Percentiles rank a stretch among this genome's conserved stretches.
These are phyloP conservation scores for Eupeodes latifasciatus DNA, from an alignment of 2,888 invertebrate genomes.

Conservation along the genomic window DNA sequence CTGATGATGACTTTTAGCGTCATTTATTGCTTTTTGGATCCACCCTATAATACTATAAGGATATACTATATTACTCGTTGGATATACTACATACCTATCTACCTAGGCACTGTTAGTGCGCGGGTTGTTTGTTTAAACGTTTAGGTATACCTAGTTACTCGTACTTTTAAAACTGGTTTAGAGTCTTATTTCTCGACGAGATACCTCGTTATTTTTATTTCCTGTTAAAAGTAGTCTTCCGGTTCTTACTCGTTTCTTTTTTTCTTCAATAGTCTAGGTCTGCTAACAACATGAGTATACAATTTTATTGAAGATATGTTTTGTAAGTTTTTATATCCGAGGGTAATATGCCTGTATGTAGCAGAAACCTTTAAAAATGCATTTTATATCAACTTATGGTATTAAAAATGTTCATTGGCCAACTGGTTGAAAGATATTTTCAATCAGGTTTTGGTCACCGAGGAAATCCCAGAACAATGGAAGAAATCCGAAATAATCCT, in stretches of 20 bases:
- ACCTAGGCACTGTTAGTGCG: constrained; percentile 2
- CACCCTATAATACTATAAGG: constrained; percentile 23
- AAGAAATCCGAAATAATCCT: too few species aligned
- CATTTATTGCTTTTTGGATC: constrained; percentile 67
- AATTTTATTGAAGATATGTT: constrained; percentile 11
- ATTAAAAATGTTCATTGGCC: too few species aligned
- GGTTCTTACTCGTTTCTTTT: constrained; percentile 6
- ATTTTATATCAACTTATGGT: constrained; percentile 16
- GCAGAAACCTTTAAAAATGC: constrained; percentile 44
- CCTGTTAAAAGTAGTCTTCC: constrained; percentile 71
- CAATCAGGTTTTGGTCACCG: too few species aligned
- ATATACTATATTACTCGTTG: constrained; percentile 26
- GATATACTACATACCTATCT: too few species aligned
- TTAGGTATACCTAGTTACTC: constrained; percentile 10
- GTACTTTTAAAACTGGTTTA: background rate
- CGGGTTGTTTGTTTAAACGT: constrained; percentile 65
- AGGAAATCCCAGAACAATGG: too few species aligned
- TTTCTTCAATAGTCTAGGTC: constrained; percentile 32
- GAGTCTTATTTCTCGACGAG: constrained; percentile 24
- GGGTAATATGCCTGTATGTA: background rate
- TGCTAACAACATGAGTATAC: background rate
- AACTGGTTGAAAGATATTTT: too few species aligned
- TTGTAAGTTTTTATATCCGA: background rate
- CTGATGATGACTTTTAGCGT: constrained; percentile 72
- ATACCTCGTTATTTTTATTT: constrained; percentile 73